Evolutionary conservation across 2,113 vertebrate genomes (phyloP).

Genomic region (Prochilodus magdalenae): DNA sequence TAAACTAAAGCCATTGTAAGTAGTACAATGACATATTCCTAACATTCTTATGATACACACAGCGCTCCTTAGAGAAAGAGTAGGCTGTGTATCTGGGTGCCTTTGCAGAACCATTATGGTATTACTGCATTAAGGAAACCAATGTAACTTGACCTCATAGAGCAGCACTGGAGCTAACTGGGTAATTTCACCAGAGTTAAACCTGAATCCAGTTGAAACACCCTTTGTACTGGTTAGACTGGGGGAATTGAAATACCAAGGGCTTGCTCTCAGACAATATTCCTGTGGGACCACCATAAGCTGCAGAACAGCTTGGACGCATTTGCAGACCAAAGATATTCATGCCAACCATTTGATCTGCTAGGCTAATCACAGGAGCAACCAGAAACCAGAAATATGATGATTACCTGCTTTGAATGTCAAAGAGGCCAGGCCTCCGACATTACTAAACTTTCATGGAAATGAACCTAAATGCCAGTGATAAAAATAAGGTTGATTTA

Average conservation of each 20-base stretch:
- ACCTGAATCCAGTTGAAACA: background rate
- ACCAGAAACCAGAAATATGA: constrained; percentile 27
- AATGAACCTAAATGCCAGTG: background rate
- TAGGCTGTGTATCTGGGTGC: background rate
- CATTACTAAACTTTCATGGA: constrained; percentile 6
- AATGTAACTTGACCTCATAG: constrained; percentile 33
- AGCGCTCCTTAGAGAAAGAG: background rate
- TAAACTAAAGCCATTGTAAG: background rate
- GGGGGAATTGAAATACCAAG: constrained; percentile 26
- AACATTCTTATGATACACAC: background rate
- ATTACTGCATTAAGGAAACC: constrained; percentile 2
- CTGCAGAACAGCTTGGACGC: constrained; percentile 4
- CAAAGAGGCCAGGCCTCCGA: background rate
- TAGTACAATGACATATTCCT: constrained; percentile 7
- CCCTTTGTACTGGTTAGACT: constrained; percentile 37
- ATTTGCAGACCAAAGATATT: constrained; percentile 15
- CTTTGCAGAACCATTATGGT: constrained; percentile 2
- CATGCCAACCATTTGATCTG: constrained; percentile 6
- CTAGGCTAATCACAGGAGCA: constrained; percentile 7
- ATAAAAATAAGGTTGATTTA: background rate
- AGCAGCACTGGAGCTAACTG: constrained; percentile 17
- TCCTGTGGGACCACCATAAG: constrained; percentile 22
- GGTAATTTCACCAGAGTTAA: constrained; percentile 23
- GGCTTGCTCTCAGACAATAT: constrained; percentile 22
- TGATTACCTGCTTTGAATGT: constrained; percentile 35